These are phyloP conservation scores for Scaptomyza tumidula DNA, from an alignment of 2,888 invertebrate species.

Conservation along the genomic window DNA sequence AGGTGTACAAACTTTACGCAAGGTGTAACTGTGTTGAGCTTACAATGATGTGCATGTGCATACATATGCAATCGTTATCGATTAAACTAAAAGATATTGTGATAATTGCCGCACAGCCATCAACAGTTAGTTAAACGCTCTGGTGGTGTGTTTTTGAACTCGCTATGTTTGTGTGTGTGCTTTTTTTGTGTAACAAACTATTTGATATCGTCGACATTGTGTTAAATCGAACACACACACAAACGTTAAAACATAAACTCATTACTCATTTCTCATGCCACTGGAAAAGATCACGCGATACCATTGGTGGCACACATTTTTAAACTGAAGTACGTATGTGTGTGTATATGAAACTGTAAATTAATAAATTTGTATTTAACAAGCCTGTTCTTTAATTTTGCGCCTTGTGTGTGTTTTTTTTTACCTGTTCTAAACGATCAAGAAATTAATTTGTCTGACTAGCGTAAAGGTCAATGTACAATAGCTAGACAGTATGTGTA, in stretches of 20 bases:
- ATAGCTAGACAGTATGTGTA: constrained; percentile 5
- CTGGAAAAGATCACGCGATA: constrained; percentile 71
- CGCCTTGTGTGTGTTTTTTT: constrained; percentile 9
- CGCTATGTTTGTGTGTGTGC: not conserved
- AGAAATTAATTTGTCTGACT: constrained; percentile 16
- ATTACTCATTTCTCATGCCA: constrained; percentile 54
- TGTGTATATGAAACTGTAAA: constrained; percentile 9
- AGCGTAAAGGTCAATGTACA: constrained; percentile 69
- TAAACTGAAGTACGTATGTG: constrained; percentile 19
- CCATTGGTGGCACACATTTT: constrained; percentile 22
- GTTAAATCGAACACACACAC: constrained; percentile 11
- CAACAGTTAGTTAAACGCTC: constrained; percentile 27
- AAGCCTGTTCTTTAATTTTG: constrained; percentile 28
- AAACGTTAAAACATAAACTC: constrained; percentile 8
- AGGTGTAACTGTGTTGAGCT: constrained; percentile 7
- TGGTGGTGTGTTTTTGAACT: constrained; percentile 65
- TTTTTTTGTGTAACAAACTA: constrained; percentile 43
- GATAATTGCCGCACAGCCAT: constrained; percentile 29
- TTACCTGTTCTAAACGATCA: constrained; percentile 10
- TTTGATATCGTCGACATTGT: constrained; percentile 23
- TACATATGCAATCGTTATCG: constrained; percentile 35
- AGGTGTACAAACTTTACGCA: constrained; percentile 25
- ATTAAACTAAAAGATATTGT: constrained; percentile 46
- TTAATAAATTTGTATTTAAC: constrained; percentile 6
- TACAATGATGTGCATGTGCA: not conserved